These are phyloP conservation scores for Cataglyphis hispanica DNA, from an alignment of 1,140 invertebrate species.

Conservation along the genomic window DNA sequence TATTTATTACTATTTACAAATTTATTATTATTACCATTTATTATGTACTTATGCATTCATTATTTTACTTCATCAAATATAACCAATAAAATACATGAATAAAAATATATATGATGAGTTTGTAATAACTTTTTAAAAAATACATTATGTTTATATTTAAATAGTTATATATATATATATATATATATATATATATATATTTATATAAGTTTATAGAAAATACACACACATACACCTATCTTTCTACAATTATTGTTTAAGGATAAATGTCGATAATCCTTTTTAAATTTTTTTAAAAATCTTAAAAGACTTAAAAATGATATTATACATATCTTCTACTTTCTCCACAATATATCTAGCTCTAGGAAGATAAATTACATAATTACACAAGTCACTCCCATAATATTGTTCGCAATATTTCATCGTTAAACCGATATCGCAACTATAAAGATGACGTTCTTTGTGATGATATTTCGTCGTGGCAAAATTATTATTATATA, in stretches of 20 bases:
- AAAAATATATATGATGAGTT: background rate
- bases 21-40: conserved; percentile 39
- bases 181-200: too few relatives aligned
- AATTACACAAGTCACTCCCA: conserved; percentile 56
- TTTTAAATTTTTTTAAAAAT: background rate
- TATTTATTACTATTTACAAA: conserved; percentile 36
- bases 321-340: background rate
- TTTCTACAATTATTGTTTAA: background rate
- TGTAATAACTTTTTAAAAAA: background rate
- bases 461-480: conserved; percentile 52
- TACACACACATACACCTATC: too few relatives aligned
- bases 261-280: too few relatives aligned
- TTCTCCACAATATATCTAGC: background rate
- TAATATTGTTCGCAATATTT: conserved; percentile 56
- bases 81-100: background rate
- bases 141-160: too few relatives aligned
- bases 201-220: too few relatives aligned
- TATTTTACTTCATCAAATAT: conserved; percentile 8
- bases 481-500: conserved; percentile 23
- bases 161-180: too few relatives aligned
- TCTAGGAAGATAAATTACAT: conserved; percentile 56
- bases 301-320: conserved; percentile 3
- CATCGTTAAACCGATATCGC: conserved; percentile 52
- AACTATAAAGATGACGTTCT: conserved; percentile 24
- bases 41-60: background rate